Evolutionary conservation across 2,888 invertebrate genomes (phyloP).

Genomic region (Coenonympha arcania): DNA sequence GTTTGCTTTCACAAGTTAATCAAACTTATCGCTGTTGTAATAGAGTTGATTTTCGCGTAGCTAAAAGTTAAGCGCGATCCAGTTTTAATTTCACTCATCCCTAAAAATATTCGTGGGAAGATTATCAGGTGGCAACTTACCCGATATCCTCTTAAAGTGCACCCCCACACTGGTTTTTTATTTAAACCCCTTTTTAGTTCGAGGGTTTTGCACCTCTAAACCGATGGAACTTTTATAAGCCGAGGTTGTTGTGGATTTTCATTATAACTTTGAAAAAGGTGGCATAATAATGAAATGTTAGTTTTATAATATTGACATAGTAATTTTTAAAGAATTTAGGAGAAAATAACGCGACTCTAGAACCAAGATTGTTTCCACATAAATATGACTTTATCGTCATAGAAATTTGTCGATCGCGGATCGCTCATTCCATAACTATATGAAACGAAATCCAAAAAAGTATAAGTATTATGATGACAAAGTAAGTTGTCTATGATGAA

Average conservation of each 20-base stretch:
- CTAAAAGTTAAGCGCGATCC: constrained; percentile 11
- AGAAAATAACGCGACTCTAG: no score
- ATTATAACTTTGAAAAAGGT: neutral
- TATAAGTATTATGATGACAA: no score
- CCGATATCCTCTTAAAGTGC: constrained; percentile 26
- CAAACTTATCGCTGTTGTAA: neutral
- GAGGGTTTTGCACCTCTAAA: constrained; percentile 41
- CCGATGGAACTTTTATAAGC: constrained; percentile 44
- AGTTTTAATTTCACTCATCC: constrained; percentile 27
- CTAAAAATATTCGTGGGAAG: constrained; percentile 34
- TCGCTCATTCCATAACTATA: no score
- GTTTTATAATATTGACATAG: no score
- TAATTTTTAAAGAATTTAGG: no score
- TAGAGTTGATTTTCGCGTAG: constrained; percentile 10
- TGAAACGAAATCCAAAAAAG: no score
- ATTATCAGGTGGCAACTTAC: constrained; percentile 30
- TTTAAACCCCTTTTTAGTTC: constrained; percentile 38
- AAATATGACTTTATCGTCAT: no score
- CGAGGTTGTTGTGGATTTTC: neutral
- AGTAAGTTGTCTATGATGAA: no score
- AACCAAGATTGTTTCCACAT: no score
- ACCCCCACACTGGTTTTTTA: no score
- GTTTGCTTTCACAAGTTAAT: neutral
- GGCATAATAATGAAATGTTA: neutral
- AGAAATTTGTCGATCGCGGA: no score